phyloP scores from a whole-genome alignment of 2,888 invertebrate species.

The Neocrepidodera transversa region DNA sequence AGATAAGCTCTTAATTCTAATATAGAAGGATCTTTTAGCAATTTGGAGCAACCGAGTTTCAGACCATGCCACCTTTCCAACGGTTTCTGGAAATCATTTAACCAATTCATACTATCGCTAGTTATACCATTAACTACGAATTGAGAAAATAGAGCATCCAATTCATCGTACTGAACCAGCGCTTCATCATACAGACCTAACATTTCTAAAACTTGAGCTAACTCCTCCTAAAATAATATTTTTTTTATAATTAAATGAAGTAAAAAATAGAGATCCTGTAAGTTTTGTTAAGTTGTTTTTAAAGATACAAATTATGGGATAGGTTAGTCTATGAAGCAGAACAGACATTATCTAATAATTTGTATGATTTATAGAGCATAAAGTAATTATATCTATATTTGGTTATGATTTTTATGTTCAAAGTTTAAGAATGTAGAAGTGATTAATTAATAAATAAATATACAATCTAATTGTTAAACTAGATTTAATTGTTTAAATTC shows the following conservation, averaged over 20 bases:
- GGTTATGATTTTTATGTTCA: too few species aligned
- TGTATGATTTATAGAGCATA: conserved; percentile 58
- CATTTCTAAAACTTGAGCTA: conserved; percentile 95
- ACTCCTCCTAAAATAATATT: conserved; percentile 78
- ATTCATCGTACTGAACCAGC: conserved; percentile 94
- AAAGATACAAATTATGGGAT: too few species aligned
- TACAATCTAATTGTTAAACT: too few species aligned
- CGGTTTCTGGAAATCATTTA: conserved; percentile 79
- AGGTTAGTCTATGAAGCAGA: too few species aligned
- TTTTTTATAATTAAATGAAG: background rate
- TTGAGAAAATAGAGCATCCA: conserved; percentile 96
- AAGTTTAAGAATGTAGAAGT: too few species aligned
- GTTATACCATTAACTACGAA: conserved; percentile 87
- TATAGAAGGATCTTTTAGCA: conserved; percentile 74
- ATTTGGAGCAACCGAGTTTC: conserved; percentile 67
- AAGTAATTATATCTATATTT: background rate
- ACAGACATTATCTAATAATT: conserved; percentile 61
- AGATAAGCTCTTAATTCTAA: conserved; percentile 93
- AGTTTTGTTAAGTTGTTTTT: too few species aligned
- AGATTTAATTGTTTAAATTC: too few species aligned
- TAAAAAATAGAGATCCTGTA: too few species aligned
- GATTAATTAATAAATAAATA: too few species aligned
- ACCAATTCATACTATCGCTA: conserved; percentile 84
- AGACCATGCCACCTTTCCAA: conserved; percentile 87
- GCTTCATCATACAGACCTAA: conserved; percentile 92